Evolutionary conservation across 2,797 vertebrate genomes (phyloP), one percentile per base, ranked within the genome.

Genomic region (Phrynocephalus forsythii): DNA sequence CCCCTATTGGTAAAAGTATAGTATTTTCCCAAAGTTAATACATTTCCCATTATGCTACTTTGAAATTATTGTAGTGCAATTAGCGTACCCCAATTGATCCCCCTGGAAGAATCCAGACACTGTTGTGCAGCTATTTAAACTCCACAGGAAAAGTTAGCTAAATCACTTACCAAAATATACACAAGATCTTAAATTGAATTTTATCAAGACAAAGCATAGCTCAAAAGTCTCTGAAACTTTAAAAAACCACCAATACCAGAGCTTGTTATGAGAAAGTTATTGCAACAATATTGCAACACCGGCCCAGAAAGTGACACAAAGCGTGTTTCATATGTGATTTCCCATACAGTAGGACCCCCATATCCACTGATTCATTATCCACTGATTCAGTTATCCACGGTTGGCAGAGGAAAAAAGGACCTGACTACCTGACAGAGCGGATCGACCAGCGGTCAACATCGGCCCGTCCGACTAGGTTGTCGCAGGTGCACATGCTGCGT

Each of bases 1-100:
- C 92, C 94, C 94, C 93, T 83, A 90, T 92, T 95, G 94, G 85
- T 95, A 92, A 94, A 95, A 94, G 94, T 90, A 93, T 82, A 95
- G 60, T 91, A 92, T 92, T 92, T 90, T 87, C 92, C 91, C 93
- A 91, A 91, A 93, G 94, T 92, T 94, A 94, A 94, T 91, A 92
- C 90, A 92, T 90, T 94, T 91, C 92, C 91, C 91, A 94, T 94
- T 94, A 86, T 87, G 91, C 91, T 82, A 90, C 92, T 94, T 94
- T 92, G 92, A 93, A 94, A 94, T 93, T 90, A 92, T 94, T 92
- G 92, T 91, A 88, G 79, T 0, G 0, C 92, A 94, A 95, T 95
- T 95, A 95, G 89, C 92, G 88, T 92, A 90, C 60, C 86, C 92
- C 92, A 91, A 95, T 89, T 93, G 92, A 95, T 95, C 94, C 92